These are phyloP conservation scores for Acanthis flammea DNA, from an alignment of 2,797 vertebrate genomes.

Conservation along the genomic window DNA sequence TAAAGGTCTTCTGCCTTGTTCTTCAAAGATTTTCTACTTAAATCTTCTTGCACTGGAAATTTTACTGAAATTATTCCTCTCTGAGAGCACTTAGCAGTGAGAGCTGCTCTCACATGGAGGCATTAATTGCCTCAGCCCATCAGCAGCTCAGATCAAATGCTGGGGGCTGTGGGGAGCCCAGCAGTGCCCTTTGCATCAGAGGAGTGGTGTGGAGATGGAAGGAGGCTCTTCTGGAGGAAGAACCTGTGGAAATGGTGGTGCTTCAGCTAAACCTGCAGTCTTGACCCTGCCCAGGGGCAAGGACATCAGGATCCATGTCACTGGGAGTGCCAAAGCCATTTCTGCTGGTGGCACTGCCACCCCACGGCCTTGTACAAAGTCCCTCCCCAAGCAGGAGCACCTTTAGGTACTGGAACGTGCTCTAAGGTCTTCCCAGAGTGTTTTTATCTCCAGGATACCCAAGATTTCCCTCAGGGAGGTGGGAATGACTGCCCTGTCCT, in stretches of 20 bases:
- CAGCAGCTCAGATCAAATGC: rapidly evolving
- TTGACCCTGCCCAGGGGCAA: rapidly evolving
- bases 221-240: background rate
- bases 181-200: background rate
- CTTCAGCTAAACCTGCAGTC: background rate
- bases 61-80: background rate
- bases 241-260: background rate
- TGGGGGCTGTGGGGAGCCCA: background rate
- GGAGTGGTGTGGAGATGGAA: background rate
- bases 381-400: rapidly evolving
- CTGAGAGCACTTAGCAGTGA: background rate
- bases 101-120: background rate
- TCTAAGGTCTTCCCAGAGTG: background rate
- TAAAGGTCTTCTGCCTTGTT: slow-evolving; percentile 4
- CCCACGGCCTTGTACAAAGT: background rate
- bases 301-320: rapidly evolving
- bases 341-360: background rate
- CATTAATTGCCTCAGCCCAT: background rate
- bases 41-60: background rate
- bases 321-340: background rate
- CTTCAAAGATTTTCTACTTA: background rate
- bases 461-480: background rate
- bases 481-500: background rate
- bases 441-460: background rate
- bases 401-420: background rate